Evolutionary conservation across 1,140 invertebrate species (phyloP).

Genomic region (Trachelipus rathkii): DNA sequence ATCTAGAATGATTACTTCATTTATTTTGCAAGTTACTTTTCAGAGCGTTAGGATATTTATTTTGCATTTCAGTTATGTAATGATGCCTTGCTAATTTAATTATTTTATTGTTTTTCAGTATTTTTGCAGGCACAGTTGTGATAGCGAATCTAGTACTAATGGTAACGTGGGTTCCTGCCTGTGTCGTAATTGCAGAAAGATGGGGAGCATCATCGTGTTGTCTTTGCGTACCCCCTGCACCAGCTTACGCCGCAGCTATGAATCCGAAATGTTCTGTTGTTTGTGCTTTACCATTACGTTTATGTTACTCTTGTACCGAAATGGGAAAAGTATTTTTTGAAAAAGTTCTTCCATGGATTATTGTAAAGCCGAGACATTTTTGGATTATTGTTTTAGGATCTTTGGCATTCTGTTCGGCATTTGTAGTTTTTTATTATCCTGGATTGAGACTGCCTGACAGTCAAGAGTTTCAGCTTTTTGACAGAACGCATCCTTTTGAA

Average conservation of each 20-base stretch:
- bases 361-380: conserved; percentile 55
- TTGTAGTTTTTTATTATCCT: conserved; percentile 78
- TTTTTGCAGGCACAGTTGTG: conserved; percentile 87
- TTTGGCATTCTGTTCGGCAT: conserved; percentile 63
- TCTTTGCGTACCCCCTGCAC: conserved; percentile 47
- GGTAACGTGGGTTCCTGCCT: conserved; percentile 83
- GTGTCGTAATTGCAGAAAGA: conserved; percentile 59
- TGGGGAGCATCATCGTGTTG: conserved; percentile 49
- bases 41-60: too few species aligned
- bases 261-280: conserved; percentile 42
- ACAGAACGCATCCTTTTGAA: conserved; percentile 78
- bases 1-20: too few species aligned
- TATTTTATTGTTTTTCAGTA: conserved; percentile 54
- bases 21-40: too few species aligned
- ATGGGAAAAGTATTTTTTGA: conserved; percentile 53
- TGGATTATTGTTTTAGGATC: conserved; percentile 60
- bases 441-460: conserved; percentile 76
- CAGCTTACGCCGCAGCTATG: conserved; percentile 38
- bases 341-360: conserved; percentile 55
- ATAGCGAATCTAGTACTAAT: conserved; percentile 83
- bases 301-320: conserved; percentile 45
- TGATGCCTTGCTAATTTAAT: too few species aligned
- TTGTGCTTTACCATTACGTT: conserved; percentile 38
- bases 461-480: conserved; percentile 82
- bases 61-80: too few species aligned